phyloP scores from a whole-genome alignment of 1,140 invertebrate genomes.

The Micrasema minimum region DNA sequence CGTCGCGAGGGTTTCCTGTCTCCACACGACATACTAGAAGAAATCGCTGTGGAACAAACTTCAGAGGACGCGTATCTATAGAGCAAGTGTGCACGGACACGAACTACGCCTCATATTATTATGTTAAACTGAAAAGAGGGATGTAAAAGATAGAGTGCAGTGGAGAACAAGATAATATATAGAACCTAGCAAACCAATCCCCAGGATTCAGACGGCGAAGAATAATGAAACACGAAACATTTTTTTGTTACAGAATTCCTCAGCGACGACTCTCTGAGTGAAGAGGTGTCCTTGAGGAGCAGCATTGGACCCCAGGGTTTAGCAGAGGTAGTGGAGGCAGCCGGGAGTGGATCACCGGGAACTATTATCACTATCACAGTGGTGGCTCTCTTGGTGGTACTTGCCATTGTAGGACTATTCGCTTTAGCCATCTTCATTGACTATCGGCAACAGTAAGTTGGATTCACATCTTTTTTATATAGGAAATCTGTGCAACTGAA shows the following conservation, averaged over 20 bases:
- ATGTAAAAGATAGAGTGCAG: too few species aligned
- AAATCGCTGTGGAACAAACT: too few species aligned
- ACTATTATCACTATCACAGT: conserved; percentile 66
- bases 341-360: background rate
- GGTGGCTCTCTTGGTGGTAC: conserved; percentile 66
- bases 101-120: too few species aligned
- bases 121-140: too few species aligned
- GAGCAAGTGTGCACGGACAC: background rate
- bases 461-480: too few species aligned
- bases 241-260: conserved; percentile 43
- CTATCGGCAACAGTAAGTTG: conserved; percentile 65
- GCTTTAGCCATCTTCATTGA: conserved; percentile 71
- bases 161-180: too few species aligned
- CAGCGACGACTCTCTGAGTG: conserved; percentile 37
- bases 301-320: conserved; percentile 26
- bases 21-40: too few species aligned
- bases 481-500: too few species aligned
- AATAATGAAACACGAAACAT: background rate
- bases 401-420: conserved; percentile 69
- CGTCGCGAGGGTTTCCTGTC: too few species aligned
- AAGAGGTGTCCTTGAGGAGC: conserved; percentile 18
- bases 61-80: too few species aligned
- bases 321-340: conserved; percentile 8
- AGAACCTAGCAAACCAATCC: background rate
- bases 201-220: background rate